Conservation (phyloP, 2,113 vertebrate genomes). For the Phyllopteryx taeniolatus region DNA sequence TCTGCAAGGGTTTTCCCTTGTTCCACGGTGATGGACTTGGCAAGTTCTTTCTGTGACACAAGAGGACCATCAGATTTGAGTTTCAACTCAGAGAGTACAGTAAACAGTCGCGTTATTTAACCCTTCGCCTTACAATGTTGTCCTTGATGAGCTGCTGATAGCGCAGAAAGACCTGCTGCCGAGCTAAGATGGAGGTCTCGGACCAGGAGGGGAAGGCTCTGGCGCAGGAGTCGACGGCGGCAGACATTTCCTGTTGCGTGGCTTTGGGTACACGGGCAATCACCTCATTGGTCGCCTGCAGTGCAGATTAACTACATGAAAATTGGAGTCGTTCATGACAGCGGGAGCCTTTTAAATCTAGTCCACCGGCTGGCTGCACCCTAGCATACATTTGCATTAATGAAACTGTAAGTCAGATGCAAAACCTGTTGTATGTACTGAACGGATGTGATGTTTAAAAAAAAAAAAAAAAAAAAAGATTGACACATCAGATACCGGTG, state of each 20-base stretch:
- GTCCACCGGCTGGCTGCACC: not conserved
- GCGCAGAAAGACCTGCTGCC: conserved; percentile 91
- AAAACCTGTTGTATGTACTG: not conserved
- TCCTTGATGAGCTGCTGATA: conserved; percentile 98
- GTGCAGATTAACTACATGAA: not conserved
- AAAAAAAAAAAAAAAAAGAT: too few relatives aligned
- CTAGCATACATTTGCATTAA: not conserved
- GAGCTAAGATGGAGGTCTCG: conserved; percentile 86
- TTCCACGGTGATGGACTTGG: conserved; percentile 87
- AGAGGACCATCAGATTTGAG: not conserved
- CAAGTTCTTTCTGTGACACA: conserved; percentile 88
- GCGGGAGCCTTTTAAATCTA: not conserved
- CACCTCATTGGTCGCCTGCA: conserved; percentile 90
- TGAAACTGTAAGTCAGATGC: not conserved
- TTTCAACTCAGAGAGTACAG: not conserved
- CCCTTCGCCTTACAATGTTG: conserved; percentile 84
- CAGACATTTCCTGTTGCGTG: conserved; percentile 89
- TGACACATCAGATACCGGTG: not conserved
- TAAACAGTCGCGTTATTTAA: not conserved
- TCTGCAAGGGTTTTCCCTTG: conserved; percentile 97
- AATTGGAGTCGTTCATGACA: not conserved
- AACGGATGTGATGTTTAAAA: not conserved
- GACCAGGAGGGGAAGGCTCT: conserved; percentile 84
- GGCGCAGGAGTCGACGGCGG: conserved; percentile 86
- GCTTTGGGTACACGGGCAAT: conserved; percentile 86